Base-by-base conservation (phyloP, 2,888 invertebrate species). In the Orchesella flavescens region DNA sequence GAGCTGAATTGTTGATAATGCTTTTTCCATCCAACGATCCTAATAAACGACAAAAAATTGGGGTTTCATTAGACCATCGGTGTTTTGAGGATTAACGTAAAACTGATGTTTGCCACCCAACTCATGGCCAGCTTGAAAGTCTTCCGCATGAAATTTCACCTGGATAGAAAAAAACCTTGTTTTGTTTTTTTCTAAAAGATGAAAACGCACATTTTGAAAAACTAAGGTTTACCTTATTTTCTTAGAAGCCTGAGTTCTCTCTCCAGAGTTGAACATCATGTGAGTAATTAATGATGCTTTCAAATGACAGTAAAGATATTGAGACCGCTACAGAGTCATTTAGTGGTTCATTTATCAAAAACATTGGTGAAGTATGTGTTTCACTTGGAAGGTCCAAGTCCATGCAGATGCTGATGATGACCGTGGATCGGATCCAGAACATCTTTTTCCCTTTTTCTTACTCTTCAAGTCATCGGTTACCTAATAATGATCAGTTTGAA, bases 341-440 rank as follows among this genome's bases (percentile, higher is more conserved):
- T 69, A 24, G 49, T 49, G 21, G 69, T 53, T 69, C 69, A 69
- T 69, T 69, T 53, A 69, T 69, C 69, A 69, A 69, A 69, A 69
- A 19, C 53, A 53, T 10, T 53, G 53, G 9, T 15, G 53, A 53
- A 17, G 53, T 21, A 19, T 59, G 59, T 53, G 10, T 53, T n/a
- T 53, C 53, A 53, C 23, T 4, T 61, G 61, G 61, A 61, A 34
- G 34, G 34, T 34, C 34, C 34, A 34, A n/a, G n/a, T n/a, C n/a
- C n/a, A n/a, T n/a, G n/a, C n/a, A n/a, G n/a, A n/a, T 34, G 34
- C 7, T 9, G 23, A 17, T 19, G 61, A 17, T 61, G 17, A 15
- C 12, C 9, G 4, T 23, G 19, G 15, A 9, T 61, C 12, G 3
- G 46, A 68, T 17, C 68, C 49, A 5, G 9, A 24, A 4, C 53